Base-by-base conservation (phyloP, 2,888 invertebrate species). In the Hipparchia semele region DNA sequence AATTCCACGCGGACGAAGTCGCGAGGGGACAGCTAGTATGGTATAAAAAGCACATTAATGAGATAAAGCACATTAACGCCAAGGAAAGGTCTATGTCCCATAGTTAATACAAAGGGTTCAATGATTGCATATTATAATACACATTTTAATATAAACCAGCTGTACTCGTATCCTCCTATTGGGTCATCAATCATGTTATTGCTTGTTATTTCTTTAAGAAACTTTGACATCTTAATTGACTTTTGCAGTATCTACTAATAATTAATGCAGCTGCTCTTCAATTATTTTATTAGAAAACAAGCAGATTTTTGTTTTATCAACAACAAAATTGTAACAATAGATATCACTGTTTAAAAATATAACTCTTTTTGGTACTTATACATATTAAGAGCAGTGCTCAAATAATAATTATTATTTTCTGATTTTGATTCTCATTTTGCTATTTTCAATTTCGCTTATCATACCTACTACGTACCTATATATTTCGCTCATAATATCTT, bases 181-280 rank as follows among this genome's bases (percentile, higher is more conserved):
- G 33, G 68, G 49, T 59, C 58, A 68, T 59, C 68, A 58, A 68
- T 68, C 68, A 68, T n/a, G 23, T 68, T 59, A 68, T 49, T 59
- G 46, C 59, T 58, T 59, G 59, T 59, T 68, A 68, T 68, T 59
- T 59, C 58, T 68, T 23, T 5, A 56, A 13, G 8, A 12, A 54
- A 66, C 39, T 39, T 13, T 58, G 58, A 13, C 54, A 8, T n/a
- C 58, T 46, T 58, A 67, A 67, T 46, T 58, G 45, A 67, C 45
- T 67, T 67, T 67, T 56, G 56, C 56, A 56, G 56, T 67, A 59
- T 33, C 10, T 59, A 56, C 62, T 13, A 8, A 8, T 13, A 49
- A n/a, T n/a, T n/a, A 64, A n/a, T 39, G 39, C 46, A 46, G 51
- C 51, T 67, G 67, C 58, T 46, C 2, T 46, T 9, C 58, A 56